Percentiles rank a stretch among this genome's conserved stretches.
Conservation (phyloP, 2,797 vertebrate species). For the Hylomyscus alleni region DNA sequence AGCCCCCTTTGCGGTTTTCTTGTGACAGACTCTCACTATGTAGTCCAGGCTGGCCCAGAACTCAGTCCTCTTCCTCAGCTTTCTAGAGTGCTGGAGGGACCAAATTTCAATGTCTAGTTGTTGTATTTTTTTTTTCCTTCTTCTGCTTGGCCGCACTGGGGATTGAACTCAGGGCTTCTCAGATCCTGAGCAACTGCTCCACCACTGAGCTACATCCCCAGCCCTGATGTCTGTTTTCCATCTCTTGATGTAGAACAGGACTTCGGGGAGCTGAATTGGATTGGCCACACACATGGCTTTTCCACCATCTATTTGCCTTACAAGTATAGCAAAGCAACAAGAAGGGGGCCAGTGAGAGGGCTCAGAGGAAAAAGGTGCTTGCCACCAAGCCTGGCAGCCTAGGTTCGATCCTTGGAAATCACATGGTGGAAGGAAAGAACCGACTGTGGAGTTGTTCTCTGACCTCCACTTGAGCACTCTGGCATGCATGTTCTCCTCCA, state of each 20-base stretch:
- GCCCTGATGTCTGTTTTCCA: not conserved
- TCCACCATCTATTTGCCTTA: not conserved
- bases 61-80: not conserved
- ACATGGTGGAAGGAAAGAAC: not conserved
- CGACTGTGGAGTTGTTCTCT: not conserved
- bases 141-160: not conserved
- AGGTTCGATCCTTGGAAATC: not conserved
- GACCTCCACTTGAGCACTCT: not conserved
- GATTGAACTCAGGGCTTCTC: not conserved
- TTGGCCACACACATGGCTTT: not conserved
- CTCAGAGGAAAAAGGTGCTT: not conserved
- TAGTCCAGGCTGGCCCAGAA: not conserved
- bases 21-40: not conserved
- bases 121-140: not conserved
- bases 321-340: not conserved
- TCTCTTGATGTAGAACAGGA: not conserved
- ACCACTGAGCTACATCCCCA: not conserved
- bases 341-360: not conserved
- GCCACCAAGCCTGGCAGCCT: not conserved
- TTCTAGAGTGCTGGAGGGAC: not conserved
- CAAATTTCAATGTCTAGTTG: not conserved
- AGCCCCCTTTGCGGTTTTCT: no score
- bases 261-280: not conserved
- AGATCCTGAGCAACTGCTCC: no score
- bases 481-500: not conserved